Evolutionary conservation across 92 coral and sea anemone genomes (phyloP).

Genomic region (Anthopleura xanthogrammica): DNA sequence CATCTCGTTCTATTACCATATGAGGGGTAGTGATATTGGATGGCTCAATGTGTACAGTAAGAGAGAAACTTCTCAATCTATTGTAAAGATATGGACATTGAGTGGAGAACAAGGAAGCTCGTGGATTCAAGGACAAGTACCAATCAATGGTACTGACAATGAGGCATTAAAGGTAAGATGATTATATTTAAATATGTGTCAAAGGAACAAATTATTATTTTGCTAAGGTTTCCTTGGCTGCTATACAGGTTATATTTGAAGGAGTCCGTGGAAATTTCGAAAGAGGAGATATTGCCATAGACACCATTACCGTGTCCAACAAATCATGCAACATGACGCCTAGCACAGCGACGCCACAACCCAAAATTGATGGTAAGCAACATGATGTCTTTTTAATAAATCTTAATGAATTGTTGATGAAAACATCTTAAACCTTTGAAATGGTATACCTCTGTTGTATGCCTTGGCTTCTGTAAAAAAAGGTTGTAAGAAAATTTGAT

Average conservation of each 20-base stretch:
- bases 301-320: neutral
- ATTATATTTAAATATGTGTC: neutral
- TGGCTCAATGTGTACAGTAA: slow-evolving; percentile 22
- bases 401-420: neutral
- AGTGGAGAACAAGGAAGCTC: slow-evolving; percentile 17
- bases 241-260: slow-evolving; percentile 15
- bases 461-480: too few relatives aligned
- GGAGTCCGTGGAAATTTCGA: slow-evolving; percentile 23
- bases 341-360: neutral
- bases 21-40: slow-evolving; percentile 31
- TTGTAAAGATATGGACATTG: slow-evolving; percentile 18
- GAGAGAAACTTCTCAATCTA: neutral
- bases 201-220: neutral
- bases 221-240: neutral
- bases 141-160: slow-evolving; percentile 9
- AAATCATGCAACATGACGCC: neutral
- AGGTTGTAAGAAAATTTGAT: too few relatives aligned
- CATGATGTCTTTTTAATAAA: neutral
- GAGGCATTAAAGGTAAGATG: slow-evolving; percentile 8
- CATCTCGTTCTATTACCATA: slow-evolving; percentile 32
- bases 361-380: neutral
- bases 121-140: slow-evolving; percentile 28
- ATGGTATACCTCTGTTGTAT: too few relatives aligned
- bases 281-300: slow-evolving; percentile 27
- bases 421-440: too few relatives aligned